These are phyloP conservation scores for Scyliorhinus canicula DNA, from an alignment of 2,797 vertebrate genomes.

Conservation along the genomic window DNA sequence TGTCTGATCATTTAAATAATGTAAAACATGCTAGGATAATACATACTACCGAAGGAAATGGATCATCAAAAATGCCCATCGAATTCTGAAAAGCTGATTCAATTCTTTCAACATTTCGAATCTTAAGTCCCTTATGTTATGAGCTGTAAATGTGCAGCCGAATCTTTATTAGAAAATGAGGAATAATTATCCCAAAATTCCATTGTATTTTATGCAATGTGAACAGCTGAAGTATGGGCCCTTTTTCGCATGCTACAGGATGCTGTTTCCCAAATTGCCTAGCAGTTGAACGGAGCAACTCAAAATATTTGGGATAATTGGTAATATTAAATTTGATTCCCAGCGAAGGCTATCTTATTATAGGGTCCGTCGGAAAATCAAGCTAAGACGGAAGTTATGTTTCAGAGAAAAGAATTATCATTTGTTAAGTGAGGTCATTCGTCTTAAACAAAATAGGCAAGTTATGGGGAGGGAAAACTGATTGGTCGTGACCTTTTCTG, in stretches of 20 bases:
- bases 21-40: background rate
- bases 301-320: conserved; percentile 31
- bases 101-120: background rate
- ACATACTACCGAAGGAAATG: background rate
- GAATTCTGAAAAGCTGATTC: background rate
- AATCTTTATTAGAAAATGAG: background rate
- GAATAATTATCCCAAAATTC: background rate
- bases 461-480: background rate
- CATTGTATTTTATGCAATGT: background rate
- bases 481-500: background rate
- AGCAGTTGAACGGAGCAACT: background rate
- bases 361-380: background rate
- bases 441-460: background rate
- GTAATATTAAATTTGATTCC: background rate
- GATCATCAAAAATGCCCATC: background rate
- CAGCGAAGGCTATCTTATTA: background rate
- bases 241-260: background rate
- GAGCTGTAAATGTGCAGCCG: background rate
- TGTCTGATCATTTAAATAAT: background rate
- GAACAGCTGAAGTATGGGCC: background rate
- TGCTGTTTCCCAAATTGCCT: background rate
- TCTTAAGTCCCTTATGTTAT: background rate
- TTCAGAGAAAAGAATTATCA: background rate
- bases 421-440: background rate
- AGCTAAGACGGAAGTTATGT: background rate